phyloP scores from a whole-genome alignment of 2,113 vertebrate species.

The Strix uralensis region DNA sequence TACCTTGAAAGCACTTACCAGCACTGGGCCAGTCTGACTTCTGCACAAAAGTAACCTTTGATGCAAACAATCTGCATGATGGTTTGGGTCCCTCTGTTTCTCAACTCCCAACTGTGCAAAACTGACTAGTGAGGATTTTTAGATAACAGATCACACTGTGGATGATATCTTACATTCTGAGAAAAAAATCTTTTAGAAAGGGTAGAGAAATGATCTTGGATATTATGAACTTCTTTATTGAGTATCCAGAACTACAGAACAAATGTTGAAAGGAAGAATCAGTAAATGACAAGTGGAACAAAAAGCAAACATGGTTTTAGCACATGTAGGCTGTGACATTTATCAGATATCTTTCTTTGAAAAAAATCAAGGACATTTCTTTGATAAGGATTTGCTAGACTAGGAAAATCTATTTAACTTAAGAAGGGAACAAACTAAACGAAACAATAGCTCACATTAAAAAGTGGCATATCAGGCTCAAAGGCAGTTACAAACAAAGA shows the following conservation, averaged over 20 bases:
- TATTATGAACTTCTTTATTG: neutral
- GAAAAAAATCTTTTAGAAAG: neutral
- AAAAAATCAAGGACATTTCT: neutral
- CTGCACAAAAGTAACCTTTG: neutral
- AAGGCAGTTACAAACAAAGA: neutral
- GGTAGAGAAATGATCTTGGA: neutral
- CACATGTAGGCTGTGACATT: constrained; percentile 35
- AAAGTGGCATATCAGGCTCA: neutral
- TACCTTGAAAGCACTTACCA: neutral
- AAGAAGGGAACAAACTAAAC: neutral
- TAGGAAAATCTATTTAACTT: constrained; percentile 11
- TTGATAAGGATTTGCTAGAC: constrained; percentile 4
- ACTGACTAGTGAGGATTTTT: neutral
- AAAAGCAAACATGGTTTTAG: constrained; percentile 35
- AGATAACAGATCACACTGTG: neutral
- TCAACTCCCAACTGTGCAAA: neutral
- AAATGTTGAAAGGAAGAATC: constrained; percentile 44
- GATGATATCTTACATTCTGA: neutral
- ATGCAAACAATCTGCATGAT: neutral
- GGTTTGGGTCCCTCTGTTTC: neutral
- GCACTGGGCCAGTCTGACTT: neutral
- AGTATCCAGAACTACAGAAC: neutral
- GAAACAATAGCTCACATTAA: neutral
- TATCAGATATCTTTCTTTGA: constrained; percentile 15
- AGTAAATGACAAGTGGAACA: constrained; percentile 32